Base-by-base conservation (phyloP, 2,113 vertebrate species). In the Amphiprion percula region DNA sequence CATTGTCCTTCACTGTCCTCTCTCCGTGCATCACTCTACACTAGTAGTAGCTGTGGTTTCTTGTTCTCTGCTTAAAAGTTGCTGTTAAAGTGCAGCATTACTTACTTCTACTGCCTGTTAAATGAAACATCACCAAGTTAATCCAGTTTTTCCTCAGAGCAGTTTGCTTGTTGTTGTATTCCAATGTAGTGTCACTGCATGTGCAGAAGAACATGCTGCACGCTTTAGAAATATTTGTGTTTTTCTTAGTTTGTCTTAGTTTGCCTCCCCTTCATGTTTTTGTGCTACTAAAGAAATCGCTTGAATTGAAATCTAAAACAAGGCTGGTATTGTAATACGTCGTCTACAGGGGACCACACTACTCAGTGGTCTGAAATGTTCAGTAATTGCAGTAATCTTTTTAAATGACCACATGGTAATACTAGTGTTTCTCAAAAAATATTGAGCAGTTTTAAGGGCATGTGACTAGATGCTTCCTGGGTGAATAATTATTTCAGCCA, bases 1-100 rank as follows among this genome's bases (percentile, higher is more conserved):
- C 4, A 23, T 44, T 70, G 56, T 75, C 58, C 68, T 68, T 79
- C 47, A 6, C 46, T 67, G 37, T 61, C 59, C 52, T 78, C 37
- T 65, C 56, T 65, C 17, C 77, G 47, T 1, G 0, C 62, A 60
- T 47, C 54, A 17, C 63, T 39, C 67, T 59, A 64, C 37, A 0
- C 23, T 17, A 49, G 58, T 9, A 8, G 0, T 21, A 39, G 55
- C 52, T 52, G 10, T 61, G 60, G 28, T 41, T 56, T 50, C 44
- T 82, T 30, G 4, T 44, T 44, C 0, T 30, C 1, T 60, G 24
- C 41, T 0, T 4, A 75, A 37, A 28, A 0, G 50, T 47, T 47
- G 3, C n/a, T 41, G 1, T 59, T 44, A 44, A 10, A 44, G 41
- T 44, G 10, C 41, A 44, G 44, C 16, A 15, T 17, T 23, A 15